Percentiles rank a stretch among this genome's conserved stretches.
These are phyloP conservation scores for Heliocidaris erythrogramma DNA, from an alignment of 35 echinoderm and acorn worm genomes.

Conservation along the genomic window DNA sequence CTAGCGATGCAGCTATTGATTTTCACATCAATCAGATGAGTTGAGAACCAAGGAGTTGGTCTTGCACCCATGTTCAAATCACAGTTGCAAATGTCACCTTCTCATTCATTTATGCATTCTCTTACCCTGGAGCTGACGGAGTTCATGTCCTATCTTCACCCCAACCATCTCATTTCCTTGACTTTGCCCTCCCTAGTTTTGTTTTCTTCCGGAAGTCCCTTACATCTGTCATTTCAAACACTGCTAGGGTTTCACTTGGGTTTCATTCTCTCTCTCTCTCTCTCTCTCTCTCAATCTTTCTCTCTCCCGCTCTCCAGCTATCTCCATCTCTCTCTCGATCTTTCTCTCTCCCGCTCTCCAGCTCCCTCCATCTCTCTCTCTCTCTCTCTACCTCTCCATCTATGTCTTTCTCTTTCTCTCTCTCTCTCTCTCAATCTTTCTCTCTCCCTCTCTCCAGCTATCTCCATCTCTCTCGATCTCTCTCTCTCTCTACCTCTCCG, in stretches of 20 bases:
- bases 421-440: too few relatives aligned
- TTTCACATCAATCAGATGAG: slow-evolving; percentile 73
- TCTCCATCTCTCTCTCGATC: too few relatives aligned
- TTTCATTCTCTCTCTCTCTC: neutral
- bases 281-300: neutral
- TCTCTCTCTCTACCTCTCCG: too few relatives aligned
- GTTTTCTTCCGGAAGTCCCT: slow-evolving; percentile 8
- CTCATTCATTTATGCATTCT: slow-evolving; percentile 51
- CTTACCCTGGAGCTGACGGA: slow-evolving; percentile 6
- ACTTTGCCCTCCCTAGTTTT: slow-evolving; percentile 10
- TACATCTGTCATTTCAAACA: slow-evolving; percentile 18
- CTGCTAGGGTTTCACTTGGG: neutral
- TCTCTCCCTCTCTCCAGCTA: neutral
- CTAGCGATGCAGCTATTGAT: slow-evolving; percentile 70
- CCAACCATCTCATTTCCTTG: slow-evolving; percentile 5
- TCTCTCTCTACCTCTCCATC: too few relatives aligned
- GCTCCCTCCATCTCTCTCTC: too few relatives aligned
- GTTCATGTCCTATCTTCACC: slow-evolving; percentile 5
- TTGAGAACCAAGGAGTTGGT: slow-evolving; percentile 46
- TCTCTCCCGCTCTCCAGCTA: too few relatives aligned
- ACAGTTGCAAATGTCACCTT: slow-evolving; percentile 40
- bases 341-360: too few relatives aligned
- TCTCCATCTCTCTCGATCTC: too few relatives aligned
- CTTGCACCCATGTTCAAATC: slow-evolving; percentile 30
- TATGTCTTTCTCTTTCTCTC: too few relatives aligned